These are phyloP conservation scores for Triplophysa rosa DNA, from an alignment of 2,113 vertebrate species.

Conservation along the genomic window DNA sequence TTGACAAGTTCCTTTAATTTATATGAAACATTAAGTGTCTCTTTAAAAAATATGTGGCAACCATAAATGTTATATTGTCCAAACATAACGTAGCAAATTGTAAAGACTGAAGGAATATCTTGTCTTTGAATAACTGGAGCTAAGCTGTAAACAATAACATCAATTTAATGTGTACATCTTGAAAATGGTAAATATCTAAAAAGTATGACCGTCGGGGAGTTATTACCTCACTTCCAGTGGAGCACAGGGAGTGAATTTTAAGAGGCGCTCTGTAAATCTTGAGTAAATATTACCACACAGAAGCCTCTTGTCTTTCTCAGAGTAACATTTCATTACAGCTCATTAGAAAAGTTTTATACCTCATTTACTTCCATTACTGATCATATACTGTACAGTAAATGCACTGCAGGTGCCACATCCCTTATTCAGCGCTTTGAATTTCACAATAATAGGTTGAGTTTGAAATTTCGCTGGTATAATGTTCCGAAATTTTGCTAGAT, in stretches of 20 bases:
- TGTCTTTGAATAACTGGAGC: not conserved
- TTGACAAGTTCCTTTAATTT: not conserved
- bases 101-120: not conserved
- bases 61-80: not conserved
- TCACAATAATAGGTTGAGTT: slow-evolving; percentile 59
- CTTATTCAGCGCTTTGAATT: slow-evolving; percentile 63
- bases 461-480: slow-evolving; percentile 56
- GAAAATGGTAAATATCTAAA: slow-evolving; percentile 1
- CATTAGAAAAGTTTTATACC: slow-evolving; percentile 71
- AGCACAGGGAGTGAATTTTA: slow-evolving; percentile 5
- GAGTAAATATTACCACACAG: slow-evolving; percentile 61
- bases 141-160: not conserved
- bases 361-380: slow-evolving; percentile 74
- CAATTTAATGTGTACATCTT: not conserved
- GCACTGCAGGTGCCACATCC: slow-evolving; percentile 64
- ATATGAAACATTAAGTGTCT: not conserved
- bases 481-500: slow-evolving; percentile 56
- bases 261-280: slow-evolving; percentile 38
- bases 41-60: not conserved
- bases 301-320: slow-evolving; percentile 64
- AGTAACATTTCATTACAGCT: slow-evolving; percentile 69
- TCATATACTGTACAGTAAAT: slow-evolving; percentile 64
- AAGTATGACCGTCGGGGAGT: not conserved
- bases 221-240: not conserved
- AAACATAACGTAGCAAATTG: not conserved